Evolutionary conservation across 2,113 vertebrate species (phyloP).

Genomic region (Mystacornis crossleyi): DNA sequence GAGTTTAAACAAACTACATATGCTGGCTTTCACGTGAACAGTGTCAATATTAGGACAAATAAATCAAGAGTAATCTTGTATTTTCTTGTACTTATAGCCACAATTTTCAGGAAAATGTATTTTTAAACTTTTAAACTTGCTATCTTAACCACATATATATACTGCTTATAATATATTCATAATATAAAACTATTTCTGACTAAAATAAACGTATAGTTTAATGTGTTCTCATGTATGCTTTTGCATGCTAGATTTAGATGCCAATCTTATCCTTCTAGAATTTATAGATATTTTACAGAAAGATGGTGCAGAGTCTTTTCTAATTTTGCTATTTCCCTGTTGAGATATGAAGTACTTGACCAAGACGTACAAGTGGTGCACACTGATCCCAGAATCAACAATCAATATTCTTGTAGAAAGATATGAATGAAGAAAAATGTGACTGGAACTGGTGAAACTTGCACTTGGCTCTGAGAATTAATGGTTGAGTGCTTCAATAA

Average conservation of each 20-base stretch:
- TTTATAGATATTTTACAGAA: neutral
- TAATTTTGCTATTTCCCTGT: neutral
- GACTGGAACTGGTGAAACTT: neutral
- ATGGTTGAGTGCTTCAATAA: neutral
- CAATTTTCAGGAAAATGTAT: neutral
- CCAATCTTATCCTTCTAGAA: neutral
- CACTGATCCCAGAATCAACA: neutral
- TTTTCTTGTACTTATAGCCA: neutral
- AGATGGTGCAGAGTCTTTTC: neutral
- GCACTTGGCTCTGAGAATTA: neutral
- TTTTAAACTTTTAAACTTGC: neutral
- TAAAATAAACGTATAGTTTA: neutral
- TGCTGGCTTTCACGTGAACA: neutral
- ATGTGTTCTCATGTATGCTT: neutral
- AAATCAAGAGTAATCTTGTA: neutral
- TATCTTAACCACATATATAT: neutral
- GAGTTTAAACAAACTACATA: neutral
- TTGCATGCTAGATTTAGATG: neutral
- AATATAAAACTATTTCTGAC: neutral
- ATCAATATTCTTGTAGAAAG: neutral
- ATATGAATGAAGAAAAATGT: neutral
- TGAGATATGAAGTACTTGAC: neutral
- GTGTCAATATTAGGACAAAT: neutral
- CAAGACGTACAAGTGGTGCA: neutral
- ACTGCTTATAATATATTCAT: neutral